A percentile compares a stretch with the other conserved stretches of the same genome.
These are phyloP conservation scores for Vireo altiloquus DNA, from an alignment of 2,113 vertebrate genomes.

Conservation along the genomic window DNA sequence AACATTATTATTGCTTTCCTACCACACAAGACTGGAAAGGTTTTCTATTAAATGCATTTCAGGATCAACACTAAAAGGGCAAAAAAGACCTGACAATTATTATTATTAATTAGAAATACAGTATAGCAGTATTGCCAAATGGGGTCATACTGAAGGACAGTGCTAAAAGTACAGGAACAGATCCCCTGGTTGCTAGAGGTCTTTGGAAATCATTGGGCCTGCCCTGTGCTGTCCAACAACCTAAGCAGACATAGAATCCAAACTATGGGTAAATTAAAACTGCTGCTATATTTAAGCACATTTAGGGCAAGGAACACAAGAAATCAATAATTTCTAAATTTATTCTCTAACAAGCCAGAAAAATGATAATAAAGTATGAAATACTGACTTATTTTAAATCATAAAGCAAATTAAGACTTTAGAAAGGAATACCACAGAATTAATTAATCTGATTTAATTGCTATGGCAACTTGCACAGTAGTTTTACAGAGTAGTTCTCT, in stretches of 20 bases:
- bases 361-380: background rate
- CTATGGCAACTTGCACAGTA: slow-evolving; percentile 53
- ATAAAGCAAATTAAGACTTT: slow-evolving; percentile 9
- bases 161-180: background rate
- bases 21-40: background rate
- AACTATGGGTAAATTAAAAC: background rate
- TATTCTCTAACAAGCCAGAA: background rate
- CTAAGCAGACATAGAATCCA: background rate
- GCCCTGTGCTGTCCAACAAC: background rate
- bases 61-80: too few species aligned
- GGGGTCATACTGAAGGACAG: background rate
- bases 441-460: slow-evolving; percentile 12
- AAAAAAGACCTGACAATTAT: background rate
- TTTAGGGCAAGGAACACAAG: background rate
- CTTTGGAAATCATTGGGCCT: background rate
- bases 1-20: background rate
- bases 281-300: background rate
- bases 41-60: background rate
- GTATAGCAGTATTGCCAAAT: background rate
- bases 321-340: background rate
- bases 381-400: slow-evolving; percentile 3
- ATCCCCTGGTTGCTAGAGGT: background rate
- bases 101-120: background rate
- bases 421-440: slow-evolving; percentile 7
- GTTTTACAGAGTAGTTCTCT: slow-evolving; percentile 54